These are phyloP conservation scores for Phodopus roborovskii DNA, from an alignment of 2,113 vertebrate species.

Conservation along the genomic window DNA sequence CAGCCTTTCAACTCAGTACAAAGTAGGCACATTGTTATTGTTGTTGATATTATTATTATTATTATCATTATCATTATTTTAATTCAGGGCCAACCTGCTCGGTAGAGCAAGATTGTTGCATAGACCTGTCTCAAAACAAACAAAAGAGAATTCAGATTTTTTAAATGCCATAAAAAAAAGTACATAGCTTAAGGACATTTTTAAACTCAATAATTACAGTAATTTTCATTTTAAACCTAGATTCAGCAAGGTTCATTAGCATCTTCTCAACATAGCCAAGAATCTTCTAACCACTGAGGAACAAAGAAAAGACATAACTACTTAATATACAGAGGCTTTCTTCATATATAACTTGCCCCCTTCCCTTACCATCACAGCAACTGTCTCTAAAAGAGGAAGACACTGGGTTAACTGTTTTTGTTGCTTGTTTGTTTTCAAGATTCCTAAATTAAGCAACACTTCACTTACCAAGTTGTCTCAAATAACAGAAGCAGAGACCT, in stretches of 20 bases:
- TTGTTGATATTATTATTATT: no score
- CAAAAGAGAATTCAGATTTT: not conserved
- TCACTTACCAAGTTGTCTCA: not conserved
- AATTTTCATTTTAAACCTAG: constrained; percentile 23
- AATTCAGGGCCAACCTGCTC: not conserved
- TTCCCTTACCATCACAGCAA: not conserved
- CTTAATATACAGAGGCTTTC: not conserved
- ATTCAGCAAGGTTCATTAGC: not conserved
- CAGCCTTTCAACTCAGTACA: not conserved
- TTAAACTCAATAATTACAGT: not conserved
- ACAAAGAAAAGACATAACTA: constrained; percentile 24
- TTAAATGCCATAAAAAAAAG: constrained; percentile 49
- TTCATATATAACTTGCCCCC: not conserved
- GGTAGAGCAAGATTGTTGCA: not conserved
- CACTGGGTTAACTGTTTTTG: not conserved
- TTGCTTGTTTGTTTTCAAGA: not conserved
- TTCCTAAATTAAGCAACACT: constrained; percentile 1
- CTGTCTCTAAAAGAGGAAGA: constrained; percentile 33
- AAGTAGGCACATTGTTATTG: not conserved
- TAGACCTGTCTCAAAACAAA: not conserved
- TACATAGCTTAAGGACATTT: not conserved
- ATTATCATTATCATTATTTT: no score
- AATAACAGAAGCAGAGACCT: constrained; percentile 25
- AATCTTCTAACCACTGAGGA: not conserved
- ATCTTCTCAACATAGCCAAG: constrained; percentile 2